Percentiles rank a stretch among this genome's conserved stretches.
phyloP scores from a whole-genome alignment of 1,140 invertebrate species.

The Thaumatotibia leucotreta region DNA sequence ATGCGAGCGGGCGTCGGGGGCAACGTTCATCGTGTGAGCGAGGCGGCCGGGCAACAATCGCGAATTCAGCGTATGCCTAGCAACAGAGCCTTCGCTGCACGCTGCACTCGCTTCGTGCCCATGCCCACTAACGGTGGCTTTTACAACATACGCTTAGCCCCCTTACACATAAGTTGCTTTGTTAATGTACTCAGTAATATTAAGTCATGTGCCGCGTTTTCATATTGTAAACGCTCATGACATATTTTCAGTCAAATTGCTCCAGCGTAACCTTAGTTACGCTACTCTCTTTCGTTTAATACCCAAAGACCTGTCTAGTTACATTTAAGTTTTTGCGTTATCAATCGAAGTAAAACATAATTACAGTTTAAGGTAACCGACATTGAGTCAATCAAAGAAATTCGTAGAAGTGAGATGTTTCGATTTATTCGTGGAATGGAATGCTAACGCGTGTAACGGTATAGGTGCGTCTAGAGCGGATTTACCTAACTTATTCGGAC shows the following conservation, averaged over 20 bases:
- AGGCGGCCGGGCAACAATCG: slow-evolving; percentile 59
- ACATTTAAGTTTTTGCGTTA: too few relatives aligned
- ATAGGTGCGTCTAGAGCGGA: slow-evolving; percentile 53
- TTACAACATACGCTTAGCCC: neutral
- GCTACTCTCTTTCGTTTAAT: too few relatives aligned
- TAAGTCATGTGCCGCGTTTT: neutral
- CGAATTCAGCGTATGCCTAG: slow-evolving; percentile 64
- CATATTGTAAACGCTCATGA: neutral
- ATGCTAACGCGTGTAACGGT: slow-evolving; percentile 66
- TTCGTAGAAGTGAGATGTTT: slow-evolving; percentile 62
- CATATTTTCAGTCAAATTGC: too few relatives aligned
- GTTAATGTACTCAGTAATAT: neutral
- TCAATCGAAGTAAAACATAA: too few relatives aligned
- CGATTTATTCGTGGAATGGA: slow-evolving; percentile 38
- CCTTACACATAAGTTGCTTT: neutral
- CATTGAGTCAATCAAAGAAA: slow-evolving; percentile 44
- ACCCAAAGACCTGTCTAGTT: too few relatives aligned
- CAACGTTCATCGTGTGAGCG: slow-evolving; percentile 64
- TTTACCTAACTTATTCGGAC: slow-evolving; percentile 70
- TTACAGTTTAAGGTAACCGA: too few relatives aligned
- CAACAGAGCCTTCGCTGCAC: slow-evolving; percentile 36
- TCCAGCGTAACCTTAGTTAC: too few relatives aligned
- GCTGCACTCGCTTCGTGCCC: slow-evolving; percentile 16
- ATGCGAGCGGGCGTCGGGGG: slow-evolving; percentile 33
- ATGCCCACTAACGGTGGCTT: slow-evolving; percentile 52